Percentiles rank a stretch among this genome's conserved stretches.
Evolutionary conservation across 2,113 vertebrate species (phyloP).

Genomic region (Leucoraja erinaceus): DNA sequence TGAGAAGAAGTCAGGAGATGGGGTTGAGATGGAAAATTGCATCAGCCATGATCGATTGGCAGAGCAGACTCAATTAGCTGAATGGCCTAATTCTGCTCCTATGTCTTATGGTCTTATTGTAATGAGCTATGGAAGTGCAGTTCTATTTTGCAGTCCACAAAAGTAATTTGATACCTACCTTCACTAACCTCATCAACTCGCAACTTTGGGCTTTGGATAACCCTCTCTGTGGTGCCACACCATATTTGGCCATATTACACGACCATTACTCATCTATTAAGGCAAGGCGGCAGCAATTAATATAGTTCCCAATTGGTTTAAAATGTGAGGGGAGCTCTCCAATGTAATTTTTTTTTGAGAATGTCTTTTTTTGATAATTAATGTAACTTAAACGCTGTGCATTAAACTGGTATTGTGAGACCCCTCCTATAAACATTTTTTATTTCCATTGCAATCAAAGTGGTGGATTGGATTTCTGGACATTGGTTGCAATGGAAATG

Average conservation of each 20-base stretch:
- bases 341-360: neutral
- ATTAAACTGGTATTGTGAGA: neutral
- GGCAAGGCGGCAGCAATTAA: neutral
- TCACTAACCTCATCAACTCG: neutral
- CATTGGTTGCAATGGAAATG: neutral
- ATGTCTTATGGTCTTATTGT: neutral
- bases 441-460: neutral
- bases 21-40: too few species aligned
- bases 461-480: neutral
- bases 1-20: too few species aligned
- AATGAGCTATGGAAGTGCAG: neutral
- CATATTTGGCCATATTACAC: neutral
- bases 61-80: too few species aligned
- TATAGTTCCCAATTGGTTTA: neutral
- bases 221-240: neutral
- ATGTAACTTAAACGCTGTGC: neutral
- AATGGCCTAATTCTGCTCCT: too few species aligned
- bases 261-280: neutral
- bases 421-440: neutral
- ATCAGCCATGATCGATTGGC: too few species aligned
- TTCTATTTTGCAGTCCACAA: neutral
- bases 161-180: neutral
- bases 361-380: neutral
- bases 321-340: neutral
- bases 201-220: neutral